A percentile compares a stretch with the other conserved stretches of the same genome.
These are phyloP conservation scores for Antheraea mylitta DNA, from an alignment of 1,140 invertebrate species.

Conservation along the genomic window DNA sequence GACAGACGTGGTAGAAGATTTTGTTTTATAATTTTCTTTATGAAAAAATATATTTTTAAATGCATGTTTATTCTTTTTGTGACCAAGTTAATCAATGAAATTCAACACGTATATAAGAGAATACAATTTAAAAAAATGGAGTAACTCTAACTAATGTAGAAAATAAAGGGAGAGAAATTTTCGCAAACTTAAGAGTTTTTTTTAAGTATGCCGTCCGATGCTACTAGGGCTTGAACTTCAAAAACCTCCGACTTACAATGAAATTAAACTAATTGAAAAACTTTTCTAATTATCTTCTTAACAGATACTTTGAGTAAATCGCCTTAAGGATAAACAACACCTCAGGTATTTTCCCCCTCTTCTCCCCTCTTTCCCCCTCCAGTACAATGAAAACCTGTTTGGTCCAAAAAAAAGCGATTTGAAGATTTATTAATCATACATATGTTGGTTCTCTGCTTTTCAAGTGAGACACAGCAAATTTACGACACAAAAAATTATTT, in stretches of 20 bases:
- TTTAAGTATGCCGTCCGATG: background rate
- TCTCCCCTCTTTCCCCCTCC: slow-evolving; percentile 51
- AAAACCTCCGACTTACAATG: slow-evolving; percentile 66
- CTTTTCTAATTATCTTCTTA: slow-evolving; percentile 78
- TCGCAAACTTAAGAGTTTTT: background rate
- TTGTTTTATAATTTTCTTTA: too few species aligned
- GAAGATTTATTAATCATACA: background rate
- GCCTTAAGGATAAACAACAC: slow-evolving; percentile 76
- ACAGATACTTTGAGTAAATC: slow-evolving; percentile 76
- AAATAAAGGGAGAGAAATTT: background rate
- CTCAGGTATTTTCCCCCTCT: slow-evolving; percentile 63
- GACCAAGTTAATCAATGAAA: too few species aligned
- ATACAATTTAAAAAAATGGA: background rate
- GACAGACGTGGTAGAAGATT: too few species aligned
- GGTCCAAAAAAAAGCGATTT: background rate
- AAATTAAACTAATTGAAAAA: slow-evolving; percentile 78
- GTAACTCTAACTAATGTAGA: background rate
- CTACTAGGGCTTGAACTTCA: slow-evolving; percentile 51
- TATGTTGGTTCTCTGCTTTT: too few species aligned
- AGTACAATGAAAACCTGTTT: slow-evolving; percentile 19
- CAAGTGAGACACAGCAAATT: too few species aligned
- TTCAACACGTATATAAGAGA: background rate
- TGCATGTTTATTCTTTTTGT: too few species aligned
- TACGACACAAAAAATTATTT: too few species aligned
- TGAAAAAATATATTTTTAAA: too few species aligned